A percentile compares a stretch with the other conserved stretches of the same genome.
These are phyloP conservation scores for Eumaeus atala DNA, from an alignment of 1,140 invertebrate genomes.

Conservation along the genomic window DNA sequence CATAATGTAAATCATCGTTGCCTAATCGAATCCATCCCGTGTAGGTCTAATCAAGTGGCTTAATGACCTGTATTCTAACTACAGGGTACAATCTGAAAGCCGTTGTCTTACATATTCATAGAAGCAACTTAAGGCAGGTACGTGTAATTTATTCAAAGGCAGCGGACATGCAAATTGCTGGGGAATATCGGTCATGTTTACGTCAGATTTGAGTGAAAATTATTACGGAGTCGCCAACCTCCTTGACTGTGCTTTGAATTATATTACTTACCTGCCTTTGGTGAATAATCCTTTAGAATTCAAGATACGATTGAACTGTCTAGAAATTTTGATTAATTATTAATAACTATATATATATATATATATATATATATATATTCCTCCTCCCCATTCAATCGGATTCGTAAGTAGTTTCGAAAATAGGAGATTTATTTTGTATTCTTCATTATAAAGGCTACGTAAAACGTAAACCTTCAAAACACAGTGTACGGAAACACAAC, in stretches of 20 bases:
- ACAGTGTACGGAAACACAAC: too few species aligned
- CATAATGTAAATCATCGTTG: too few species aligned
- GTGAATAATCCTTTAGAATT: constrained; percentile 14
- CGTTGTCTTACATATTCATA: constrained; percentile 73
- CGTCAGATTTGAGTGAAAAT: constrained; percentile 69
- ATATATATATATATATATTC: too few species aligned
- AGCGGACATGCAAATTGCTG: constrained; percentile 68
- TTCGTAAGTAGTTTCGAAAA: too few species aligned
- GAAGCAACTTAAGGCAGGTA: constrained; percentile 57
- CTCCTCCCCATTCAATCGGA: too few species aligned
- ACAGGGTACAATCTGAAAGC: constrained; percentile 64
- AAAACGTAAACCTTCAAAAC: too few species aligned
- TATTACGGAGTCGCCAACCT: constrained; percentile 55
- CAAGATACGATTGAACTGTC: too few species aligned
- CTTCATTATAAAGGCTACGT: too few species aligned
- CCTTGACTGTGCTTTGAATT: constrained; percentile 12
- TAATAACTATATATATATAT: too few species aligned
- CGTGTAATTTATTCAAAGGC: constrained; percentile 68
- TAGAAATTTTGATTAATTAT: background rate
- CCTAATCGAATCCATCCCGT: constrained; percentile 14
- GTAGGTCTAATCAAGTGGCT: constrained; percentile 49
- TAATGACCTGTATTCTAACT: constrained; percentile 65
- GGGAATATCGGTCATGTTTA: constrained; percentile 71
- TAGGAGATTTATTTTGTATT: too few species aligned
- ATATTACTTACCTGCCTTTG: constrained; percentile 15